Base-by-base conservation (phyloP, 2,888 invertebrate genomes). In the Cheilosia variabilis region DNA sequence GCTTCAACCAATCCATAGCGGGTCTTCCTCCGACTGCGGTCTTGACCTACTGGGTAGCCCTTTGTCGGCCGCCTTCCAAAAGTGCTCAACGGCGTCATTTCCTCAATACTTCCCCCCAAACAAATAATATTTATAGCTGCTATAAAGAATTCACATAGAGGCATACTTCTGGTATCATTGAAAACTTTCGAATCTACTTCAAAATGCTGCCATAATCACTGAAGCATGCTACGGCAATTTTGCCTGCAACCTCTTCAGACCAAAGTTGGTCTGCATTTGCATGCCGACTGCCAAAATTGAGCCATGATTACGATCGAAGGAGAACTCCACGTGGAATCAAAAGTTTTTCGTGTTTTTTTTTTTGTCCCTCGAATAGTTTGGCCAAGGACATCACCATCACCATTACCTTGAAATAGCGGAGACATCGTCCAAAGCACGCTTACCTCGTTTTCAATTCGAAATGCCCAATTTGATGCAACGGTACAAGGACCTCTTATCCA, bases 151-250 rank as follows among this genome's bases (percentile, higher is more conserved):
- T 24, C 24, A 24, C 52, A 19, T 52, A 52, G 24, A 52, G 24
- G 52, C 24, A 24, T 22, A 31, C 55, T 31, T 10, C 1, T 24
- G 24, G 31, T 55, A 22, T 57, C 47, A 31, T 58, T 45, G 27
- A 47, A 47, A 57, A 58, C 34, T 47, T 69, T 50, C 10, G 9
- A 45, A 37, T 47, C 47, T 27, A 50, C 47, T 31, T 50, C 50
- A 58, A 71, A 50, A 31, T 4, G 24, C 71, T 22, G 37, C 50
- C 34, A n/a, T 37, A 58, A 71, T 50, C 69, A 24, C n/a, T 50
- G 13, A 47, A 60, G 37, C 60, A 60, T 34, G 43, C 41, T 24
- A 34, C 10, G 37, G 47, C 69, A 52, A 52, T 52, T 52, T 22
- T 10, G 52, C 24, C 52, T 52, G 52, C 24, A 52, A 52, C 13